Evolutionary conservation across 2,113 vertebrate genomes (phyloP), one percentile per base, ranked within the genome.

Genomic region (Muscicapa adusta): DNA sequence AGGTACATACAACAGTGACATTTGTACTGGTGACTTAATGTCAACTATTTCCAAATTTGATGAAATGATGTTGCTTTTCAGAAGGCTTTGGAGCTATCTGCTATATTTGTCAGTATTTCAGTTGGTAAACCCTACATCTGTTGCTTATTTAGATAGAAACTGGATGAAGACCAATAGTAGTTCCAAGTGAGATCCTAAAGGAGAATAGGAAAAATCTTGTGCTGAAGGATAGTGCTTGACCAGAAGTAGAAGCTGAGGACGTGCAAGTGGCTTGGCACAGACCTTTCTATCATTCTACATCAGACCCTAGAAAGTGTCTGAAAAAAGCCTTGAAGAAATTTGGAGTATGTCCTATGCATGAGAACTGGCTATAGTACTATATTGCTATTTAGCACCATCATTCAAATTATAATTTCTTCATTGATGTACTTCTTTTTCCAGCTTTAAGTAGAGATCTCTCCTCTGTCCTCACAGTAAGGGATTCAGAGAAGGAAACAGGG

Each of bases 361-460:
- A 95, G 79, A 96, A 92, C 60, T 86, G 83, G 91, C 94, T 95
- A 1, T 93, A 67, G 60, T 95, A 77, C 91, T 92, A 74, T 91
- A 31, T 91, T 93, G 83, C 92, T 93, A 68, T 96, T 80, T 92
- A 92, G 95, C 91, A 71, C 79, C 91, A 86, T 93, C 91, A 86
- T 92, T 96, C 95, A 93, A 63, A 89, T 94, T 56, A 85, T 94
- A 47, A 96, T 96, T 96, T 96, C 96, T 94, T 91, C 92, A 83
- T 91, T 94, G 92, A 95, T 96, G 74, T 96, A 96, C 96, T 96
- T 96, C 96, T 96, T 96, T 96, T 96, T 96, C 96, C 95, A 96
- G 96, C 96, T 96, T 96, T 96, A 93, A 96, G 96, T 96, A 96
- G 96, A 96, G 92, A 80, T 95, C 75, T 95, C 78, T 94, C 90